phyloP scores from a whole-genome alignment of 2,888 invertebrate species.

The Tigriopus californicus region DNA sequence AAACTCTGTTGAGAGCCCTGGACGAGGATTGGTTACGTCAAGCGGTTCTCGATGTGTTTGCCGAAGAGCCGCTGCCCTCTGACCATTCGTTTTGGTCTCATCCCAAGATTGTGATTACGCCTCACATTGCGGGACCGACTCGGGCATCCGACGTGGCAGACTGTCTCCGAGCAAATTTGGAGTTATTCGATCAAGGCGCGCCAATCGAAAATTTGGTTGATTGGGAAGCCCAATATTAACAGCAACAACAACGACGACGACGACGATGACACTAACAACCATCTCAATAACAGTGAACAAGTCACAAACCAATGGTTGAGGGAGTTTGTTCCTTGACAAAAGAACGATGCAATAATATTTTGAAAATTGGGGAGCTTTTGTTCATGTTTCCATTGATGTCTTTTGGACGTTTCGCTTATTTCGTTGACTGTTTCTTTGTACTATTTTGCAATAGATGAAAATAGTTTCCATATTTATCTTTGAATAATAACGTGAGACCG shows the following conservation, averaged over 20 bases:
- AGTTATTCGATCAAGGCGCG: constrained; percentile 17
- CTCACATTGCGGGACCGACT: constrained; percentile 31
- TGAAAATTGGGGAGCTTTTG: no score
- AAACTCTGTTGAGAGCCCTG: constrained; percentile 33
- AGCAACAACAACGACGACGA: background rate
- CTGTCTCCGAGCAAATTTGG: constrained; percentile 31
- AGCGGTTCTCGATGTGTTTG: constrained; percentile 38
- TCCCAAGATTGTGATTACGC: constrained; percentile 32
- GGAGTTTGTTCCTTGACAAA: no score
- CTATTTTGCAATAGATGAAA: no score
- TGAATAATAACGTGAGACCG: no score
- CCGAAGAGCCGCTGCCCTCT: constrained; percentile 33
- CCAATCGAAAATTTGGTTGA: background rate
- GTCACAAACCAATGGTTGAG: no score
- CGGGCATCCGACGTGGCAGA: constrained; percentile 30
- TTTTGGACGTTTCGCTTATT: no score
- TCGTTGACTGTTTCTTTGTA: no score
- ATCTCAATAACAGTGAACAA: no score
- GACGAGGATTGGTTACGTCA: constrained; percentile 35
- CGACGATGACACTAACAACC: no score
- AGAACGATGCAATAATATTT: no score
- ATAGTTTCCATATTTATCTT: no score
- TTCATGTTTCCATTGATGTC: no score
- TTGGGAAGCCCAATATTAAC: background rate
- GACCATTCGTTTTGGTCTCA: constrained; percentile 34